Evolutionary conservation across 2,888 invertebrate genomes (phyloP).

Genomic region (Sericinus montela): DNA sequence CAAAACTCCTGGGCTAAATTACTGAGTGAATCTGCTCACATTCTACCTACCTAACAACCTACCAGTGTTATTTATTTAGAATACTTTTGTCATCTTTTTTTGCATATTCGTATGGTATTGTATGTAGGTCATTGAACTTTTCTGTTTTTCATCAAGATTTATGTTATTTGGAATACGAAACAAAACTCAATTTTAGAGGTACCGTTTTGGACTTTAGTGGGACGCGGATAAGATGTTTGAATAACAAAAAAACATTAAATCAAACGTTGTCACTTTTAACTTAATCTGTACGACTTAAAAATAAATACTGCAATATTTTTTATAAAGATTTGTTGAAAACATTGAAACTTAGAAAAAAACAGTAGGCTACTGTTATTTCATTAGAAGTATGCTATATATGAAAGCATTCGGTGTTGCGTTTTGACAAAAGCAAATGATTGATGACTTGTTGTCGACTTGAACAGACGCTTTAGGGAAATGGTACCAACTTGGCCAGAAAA

Average conservation of each 20-base stretch:
- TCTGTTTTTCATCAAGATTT: neutral
- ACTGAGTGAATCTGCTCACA: constrained; percentile 44
- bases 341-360: no score
- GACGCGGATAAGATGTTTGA: no score
- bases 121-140: constrained; percentile 15
- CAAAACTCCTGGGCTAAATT: constrained; percentile 54
- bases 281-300: no score
- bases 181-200: no score
- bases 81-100: constrained; percentile 11
- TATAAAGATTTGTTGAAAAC: no score
- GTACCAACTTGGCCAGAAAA: constrained; percentile 40
- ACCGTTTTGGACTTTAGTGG: no score
- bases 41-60: constrained; percentile 9
- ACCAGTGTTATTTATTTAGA: constrained; percentile 12
- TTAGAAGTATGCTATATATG: neutral
- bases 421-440: constrained; percentile 37
- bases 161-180: no score
- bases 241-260: no score
- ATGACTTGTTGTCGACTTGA: constrained; percentile 46
- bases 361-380: no score
- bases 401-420: constrained; percentile 12
- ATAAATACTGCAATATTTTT: no score
- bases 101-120: constrained; percentile 14
- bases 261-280: no score
- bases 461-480: constrained; percentile 57